Evolutionary conservation across 2,113 vertebrate species (phyloP), one percentile per base, ranked within the genome.

Genomic region (Piaya cayana): DNA sequence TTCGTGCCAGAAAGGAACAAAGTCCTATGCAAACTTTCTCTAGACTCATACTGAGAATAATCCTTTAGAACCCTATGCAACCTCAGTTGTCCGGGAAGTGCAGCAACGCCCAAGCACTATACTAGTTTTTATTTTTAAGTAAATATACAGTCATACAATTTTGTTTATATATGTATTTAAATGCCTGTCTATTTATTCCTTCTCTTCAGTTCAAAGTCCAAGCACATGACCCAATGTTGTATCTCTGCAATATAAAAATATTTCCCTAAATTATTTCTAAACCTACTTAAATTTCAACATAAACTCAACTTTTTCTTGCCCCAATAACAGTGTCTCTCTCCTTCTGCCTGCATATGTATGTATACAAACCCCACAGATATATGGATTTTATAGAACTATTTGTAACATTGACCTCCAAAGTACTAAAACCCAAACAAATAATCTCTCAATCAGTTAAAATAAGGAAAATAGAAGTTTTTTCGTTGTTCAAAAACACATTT

Each of bases 1-100:
- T 64, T 37, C 10, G 3, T 34, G 88, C 68, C 91, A 95, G 64
- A 59, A 88, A 56, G 72, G 52, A 94, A 94, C 11, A 86, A 94
- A 94, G 26, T 71, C 21, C 11, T 81, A 90, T 63, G 88, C 72
- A 95, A 93, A 96, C 32, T 27, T 86, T 45, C 72, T 77, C 56
- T 78, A 86, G 55, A 74, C 18, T 63, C 60, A 88, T 21, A 70
- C 21, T 0, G 5, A 70, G 36, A 81, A 88, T 67, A 90, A 84
- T 60, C 68, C 64, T 92, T 81, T 63, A 74, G 88, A 93, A 60
- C 36, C 13, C 25, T 27, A 16, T 34, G 83, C 94, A 94, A 32
- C 34, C 29, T 70, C 52, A 71, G 47, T 30, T 84, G 39, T 55
- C 29, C 86, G 67, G 92, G 86, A 96, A 90, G 69, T 15, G 9